phyloP scores from a whole-genome alignment of 37 sponge, comb jelly and placozoan genomes.

The Beroe ovata region DNA sequence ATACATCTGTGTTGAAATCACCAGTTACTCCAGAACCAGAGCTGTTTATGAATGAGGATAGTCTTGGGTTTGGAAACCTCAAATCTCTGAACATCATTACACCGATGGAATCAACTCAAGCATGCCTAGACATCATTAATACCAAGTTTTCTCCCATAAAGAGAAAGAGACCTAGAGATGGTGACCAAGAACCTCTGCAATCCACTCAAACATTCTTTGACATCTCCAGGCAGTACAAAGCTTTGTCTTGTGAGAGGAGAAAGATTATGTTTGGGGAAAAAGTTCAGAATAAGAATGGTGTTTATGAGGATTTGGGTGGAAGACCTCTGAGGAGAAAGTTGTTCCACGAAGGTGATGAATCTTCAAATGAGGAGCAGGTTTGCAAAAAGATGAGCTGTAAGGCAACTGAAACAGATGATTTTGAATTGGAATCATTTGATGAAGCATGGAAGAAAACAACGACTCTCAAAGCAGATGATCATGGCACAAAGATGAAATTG shows the following conservation, averaged over 20 bases:
- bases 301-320: not conserved
- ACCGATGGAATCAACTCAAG: slow-evolving; percentile 16
- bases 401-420: slow-evolving; percentile 12
- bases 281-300: not conserved
- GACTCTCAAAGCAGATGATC: not conserved
- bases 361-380: not conserved
- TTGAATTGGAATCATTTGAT: slow-evolving; percentile 23
- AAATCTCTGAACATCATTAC: slow-evolving; percentile 32
- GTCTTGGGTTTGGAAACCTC: slow-evolving; percentile 43
- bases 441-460: not conserved
- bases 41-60: slow-evolving; percentile 32
- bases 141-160: slow-evolving; percentile 36
- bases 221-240: not conserved
- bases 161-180: not conserved
- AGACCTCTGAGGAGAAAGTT: slow-evolving; percentile 50
- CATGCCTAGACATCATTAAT: not conserved
- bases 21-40: slow-evolving; percentile 33
- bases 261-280: slow-evolving; percentile 25
- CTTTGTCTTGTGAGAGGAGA: not conserved
- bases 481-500: too few species aligned
- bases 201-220: slow-evolving; percentile 15
- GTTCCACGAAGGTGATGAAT: not conserved
- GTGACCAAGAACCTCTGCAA: not conserved
- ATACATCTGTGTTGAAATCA: slow-evolving; percentile 13
- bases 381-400: not conserved